Conservation (phyloP, 1,140 invertebrate genomes). For the Caerostris darwini region DNA sequence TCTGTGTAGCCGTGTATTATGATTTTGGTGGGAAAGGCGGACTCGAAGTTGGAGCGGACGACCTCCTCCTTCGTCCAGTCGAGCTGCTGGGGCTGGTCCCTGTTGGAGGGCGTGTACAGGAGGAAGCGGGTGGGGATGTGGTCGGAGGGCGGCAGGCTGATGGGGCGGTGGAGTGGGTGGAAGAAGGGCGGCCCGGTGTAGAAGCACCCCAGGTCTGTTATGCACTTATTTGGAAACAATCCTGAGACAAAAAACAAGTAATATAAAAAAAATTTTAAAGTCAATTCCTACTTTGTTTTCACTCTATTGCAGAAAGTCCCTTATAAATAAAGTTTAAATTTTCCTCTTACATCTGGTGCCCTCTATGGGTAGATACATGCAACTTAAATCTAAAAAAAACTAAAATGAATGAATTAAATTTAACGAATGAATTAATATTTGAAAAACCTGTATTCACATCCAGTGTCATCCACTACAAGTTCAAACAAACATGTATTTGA, state of each 20-base stretch:
- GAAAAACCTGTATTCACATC: too few relatives aligned
- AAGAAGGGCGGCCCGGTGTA: constrained; percentile 61
- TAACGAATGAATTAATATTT: too few relatives aligned
- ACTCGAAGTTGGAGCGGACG: neutral
- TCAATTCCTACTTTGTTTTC: too few relatives aligned
- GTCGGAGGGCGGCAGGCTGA: constrained; percentile 38
- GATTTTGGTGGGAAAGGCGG: neutral
- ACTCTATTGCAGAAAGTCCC: too few relatives aligned
- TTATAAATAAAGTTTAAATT: too few relatives aligned
- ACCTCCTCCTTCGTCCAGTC: constrained; percentile 1
- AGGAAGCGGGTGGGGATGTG: constrained; percentile 10
- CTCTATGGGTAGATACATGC: too few relatives aligned
- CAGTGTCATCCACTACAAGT: too few relatives aligned
- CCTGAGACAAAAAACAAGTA: neutral
- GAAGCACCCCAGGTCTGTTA: constrained; percentile 75
- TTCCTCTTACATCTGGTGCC: too few relatives aligned
- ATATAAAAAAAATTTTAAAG: too few relatives aligned
- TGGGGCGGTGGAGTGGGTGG: constrained; percentile 54
- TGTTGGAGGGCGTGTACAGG: neutral
- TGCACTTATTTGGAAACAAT: constrained; percentile 80
- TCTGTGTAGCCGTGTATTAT: constrained; percentile 49
- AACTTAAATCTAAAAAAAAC: too few relatives aligned
- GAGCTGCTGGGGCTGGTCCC: neutral
- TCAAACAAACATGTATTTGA: too few relatives aligned
- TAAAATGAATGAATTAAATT: too few relatives aligned